These are phyloP conservation scores for Pharmacophagus antenor DNA, from an alignment of 2,888 invertebrate genomes.

Conservation along the genomic window DNA sequence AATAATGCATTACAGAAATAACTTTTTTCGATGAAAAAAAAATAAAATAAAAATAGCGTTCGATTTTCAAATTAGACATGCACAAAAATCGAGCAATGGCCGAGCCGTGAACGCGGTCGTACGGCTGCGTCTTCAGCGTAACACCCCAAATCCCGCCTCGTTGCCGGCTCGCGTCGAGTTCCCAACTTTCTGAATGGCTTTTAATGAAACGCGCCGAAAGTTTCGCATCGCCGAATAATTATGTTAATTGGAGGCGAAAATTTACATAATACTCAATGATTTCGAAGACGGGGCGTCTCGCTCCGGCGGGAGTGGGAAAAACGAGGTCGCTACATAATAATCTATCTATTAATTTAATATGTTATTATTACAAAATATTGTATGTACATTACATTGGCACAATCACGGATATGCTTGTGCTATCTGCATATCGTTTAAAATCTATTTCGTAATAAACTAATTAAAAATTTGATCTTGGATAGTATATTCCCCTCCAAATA, in stretches of 20 bases:
- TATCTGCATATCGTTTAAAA: too few relatives aligned
- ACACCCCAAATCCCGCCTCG: conserved; percentile 12
- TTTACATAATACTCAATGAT: conserved; percentile 27
- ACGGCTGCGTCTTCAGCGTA: conserved; percentile 5
- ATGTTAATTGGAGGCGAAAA: conserved; percentile 29
- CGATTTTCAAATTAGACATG: not conserved
- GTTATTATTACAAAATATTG: not conserved
- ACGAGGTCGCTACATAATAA: not conserved
- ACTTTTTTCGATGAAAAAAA: too few relatives aligned
- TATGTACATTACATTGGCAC: too few relatives aligned
- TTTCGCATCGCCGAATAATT: conserved; percentile 28
- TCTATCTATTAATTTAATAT: not conserved
- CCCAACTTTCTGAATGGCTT: conserved; percentile 28
- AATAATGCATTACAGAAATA: too few relatives aligned
- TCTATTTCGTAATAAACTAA: too few relatives aligned
- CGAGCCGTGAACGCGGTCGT: not conserved
- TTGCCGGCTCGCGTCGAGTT: conserved; percentile 15
- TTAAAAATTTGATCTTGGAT: too few relatives aligned
- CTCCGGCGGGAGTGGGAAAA: not conserved
- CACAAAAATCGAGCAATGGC: not conserved
- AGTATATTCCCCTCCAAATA: too few relatives aligned
- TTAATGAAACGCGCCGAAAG: conserved; percentile 29
- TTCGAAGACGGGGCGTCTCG: conserved; percentile 12
- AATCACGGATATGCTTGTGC: too few relatives aligned
- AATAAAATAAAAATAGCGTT: too few relatives aligned